phyloP scores from a whole-genome alignment of 2,888 invertebrate species.

The Synergus laeviventris region DNA sequence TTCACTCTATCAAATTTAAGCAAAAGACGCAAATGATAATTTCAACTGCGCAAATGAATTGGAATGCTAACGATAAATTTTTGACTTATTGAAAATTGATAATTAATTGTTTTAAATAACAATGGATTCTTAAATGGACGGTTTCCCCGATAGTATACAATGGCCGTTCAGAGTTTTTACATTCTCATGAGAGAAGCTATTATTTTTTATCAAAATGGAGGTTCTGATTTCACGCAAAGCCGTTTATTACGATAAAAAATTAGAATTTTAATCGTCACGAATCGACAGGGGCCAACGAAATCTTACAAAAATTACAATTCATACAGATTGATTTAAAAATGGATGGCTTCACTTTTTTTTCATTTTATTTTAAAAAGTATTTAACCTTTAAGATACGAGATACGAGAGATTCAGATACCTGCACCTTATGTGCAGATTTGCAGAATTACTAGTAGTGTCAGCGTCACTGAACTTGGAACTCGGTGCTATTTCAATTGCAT shows the following conservation, averaged over 20 bases:
- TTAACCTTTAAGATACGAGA: neutral
- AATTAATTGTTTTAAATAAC: neutral
- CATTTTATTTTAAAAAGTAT: neutral
- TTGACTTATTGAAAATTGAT: neutral
- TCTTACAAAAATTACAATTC: slow-evolving; percentile 4
- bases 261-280: neutral
- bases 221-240: neutral
- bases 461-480: slow-evolving; percentile 54
- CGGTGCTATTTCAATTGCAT: slow-evolving; percentile 74
- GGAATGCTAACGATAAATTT: slow-evolving; percentile 29
- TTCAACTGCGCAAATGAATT: slow-evolving; percentile 41
- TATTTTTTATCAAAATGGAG: neutral
- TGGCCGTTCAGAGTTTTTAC: neutral
- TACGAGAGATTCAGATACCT: neutral
- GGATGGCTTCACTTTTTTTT: neutral
- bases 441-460: neutral
- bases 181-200: too few species aligned
- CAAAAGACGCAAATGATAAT: neutral
- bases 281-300: slow-evolving; percentile 18
- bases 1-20: neutral
- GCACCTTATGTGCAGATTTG: neutral
- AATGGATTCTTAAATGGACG: neutral
- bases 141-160: neutral
- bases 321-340: neutral
- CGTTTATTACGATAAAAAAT: neutral